A percentile compares a stretch with the other conserved stretches of the same genome.
Conservation (phyloP, 1,140 invertebrate species). For the Theocolax elegans region DNA sequence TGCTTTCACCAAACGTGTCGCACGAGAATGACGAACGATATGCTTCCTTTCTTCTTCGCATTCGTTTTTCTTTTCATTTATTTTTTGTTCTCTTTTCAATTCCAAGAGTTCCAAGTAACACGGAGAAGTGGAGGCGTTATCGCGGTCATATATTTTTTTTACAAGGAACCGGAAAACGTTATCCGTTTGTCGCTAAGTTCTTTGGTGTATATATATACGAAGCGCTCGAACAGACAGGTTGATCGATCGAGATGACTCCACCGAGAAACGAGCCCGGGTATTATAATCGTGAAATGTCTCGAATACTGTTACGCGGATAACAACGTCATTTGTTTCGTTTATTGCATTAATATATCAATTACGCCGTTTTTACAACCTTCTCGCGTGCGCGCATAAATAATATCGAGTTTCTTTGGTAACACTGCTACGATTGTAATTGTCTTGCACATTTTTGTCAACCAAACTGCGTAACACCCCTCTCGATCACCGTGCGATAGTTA, state of each 20-base stretch:
- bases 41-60: neutral
- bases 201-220: too few species aligned
- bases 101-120: too few species aligned
- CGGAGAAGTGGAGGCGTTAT: too few species aligned
- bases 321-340: constrained; percentile 20
- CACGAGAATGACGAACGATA: constrained; percentile 15
- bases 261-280: neutral
- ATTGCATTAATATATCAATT: constrained; percentile 27
- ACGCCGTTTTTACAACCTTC: neutral
- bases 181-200: too few species aligned
- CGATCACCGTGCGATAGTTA: too few species aligned
- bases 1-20: constrained; percentile 34
- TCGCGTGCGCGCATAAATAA: too few species aligned
- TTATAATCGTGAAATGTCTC: neutral
- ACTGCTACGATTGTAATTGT: too few species aligned
- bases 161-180: constrained; percentile 45
- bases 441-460: too few species aligned
- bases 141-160: constrained; percentile 16
- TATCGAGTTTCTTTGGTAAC: too few species aligned
- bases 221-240: neutral
- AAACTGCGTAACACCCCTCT: too few species aligned
- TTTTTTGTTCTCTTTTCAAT: neutral
- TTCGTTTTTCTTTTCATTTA: neutral
- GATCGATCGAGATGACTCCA: constrained; percentile 25
- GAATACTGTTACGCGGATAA: constrained; percentile 28